Percentiles rank a stretch among this genome's conserved stretches.
Conservation (phyloP, 2,797 vertebrate species). For the Morelia viridis region DNA sequence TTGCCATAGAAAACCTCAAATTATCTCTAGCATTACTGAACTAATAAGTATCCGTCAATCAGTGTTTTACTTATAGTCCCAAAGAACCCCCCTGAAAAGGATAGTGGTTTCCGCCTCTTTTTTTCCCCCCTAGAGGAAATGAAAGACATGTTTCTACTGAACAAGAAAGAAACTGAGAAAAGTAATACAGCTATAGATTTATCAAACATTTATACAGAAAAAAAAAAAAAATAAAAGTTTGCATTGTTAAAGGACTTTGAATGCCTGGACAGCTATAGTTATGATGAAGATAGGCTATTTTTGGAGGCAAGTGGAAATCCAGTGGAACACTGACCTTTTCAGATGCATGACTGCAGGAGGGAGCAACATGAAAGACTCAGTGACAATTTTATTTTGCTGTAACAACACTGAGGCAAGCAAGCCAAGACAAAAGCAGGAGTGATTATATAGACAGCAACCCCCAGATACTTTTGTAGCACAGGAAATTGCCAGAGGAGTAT, state of each 20-base stretch:
- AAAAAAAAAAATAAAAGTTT: background rate
- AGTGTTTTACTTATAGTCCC: too few relatives aligned
- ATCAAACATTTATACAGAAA: conserved; percentile 15
- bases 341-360: conserved; percentile 14
- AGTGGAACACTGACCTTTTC: background rate
- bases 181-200: conserved; percentile 3
- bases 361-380: conserved; percentile 11
- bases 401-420: background rate
- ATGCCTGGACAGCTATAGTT: background rate
- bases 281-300: background rate
- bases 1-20: background rate
- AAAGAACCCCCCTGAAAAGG: background rate
- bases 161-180: conserved; percentile 19
- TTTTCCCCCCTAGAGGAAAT: background rate
- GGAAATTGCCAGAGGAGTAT: conserved; percentile 15
- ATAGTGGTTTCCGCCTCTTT: background rate
- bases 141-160: background rate
- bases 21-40: background rate
- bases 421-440: background rate
- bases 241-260: conserved; percentile 6
- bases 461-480: conserved; percentile 10
- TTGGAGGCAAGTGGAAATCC: background rate
- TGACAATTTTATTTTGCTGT: conserved; percentile 18
- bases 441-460: conserved; percentile 1
- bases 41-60: background rate